phyloP scores from a whole-genome alignment of 2,113 vertebrate genomes.

The Hippocampus mohnikei region DNA sequence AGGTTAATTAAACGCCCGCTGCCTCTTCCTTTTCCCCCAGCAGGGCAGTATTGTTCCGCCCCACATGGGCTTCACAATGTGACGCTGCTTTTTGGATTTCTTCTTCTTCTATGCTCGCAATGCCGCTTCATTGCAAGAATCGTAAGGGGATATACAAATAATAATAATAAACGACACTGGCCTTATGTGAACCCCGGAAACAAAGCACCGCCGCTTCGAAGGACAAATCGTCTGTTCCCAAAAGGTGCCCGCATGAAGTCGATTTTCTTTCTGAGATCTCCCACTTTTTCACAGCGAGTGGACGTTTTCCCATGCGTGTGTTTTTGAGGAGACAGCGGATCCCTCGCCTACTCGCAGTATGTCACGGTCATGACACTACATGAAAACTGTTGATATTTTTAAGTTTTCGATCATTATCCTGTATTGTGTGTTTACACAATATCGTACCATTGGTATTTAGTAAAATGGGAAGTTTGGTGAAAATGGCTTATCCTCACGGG shows the following conservation, averaged over 20 bases:
- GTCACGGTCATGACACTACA: too few species aligned
- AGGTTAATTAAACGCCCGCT: conserved; percentile 78
- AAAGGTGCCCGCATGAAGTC: conserved; percentile 25
- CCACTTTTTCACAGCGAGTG: too few species aligned
- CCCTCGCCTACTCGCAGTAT: too few species aligned
- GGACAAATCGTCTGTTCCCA: conserved; percentile 45
- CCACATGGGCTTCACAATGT: conserved; percentile 50
- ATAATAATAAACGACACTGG: conserved; percentile 48
- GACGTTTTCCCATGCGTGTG: too few species aligned
- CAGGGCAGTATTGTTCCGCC: conserved; percentile 68
- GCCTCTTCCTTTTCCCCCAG: conserved; percentile 68
- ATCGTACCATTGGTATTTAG: too few species aligned
- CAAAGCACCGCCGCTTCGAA: conserved; percentile 52
- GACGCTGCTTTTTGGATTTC: conserved; percentile 51
- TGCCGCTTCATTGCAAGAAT: background rate
- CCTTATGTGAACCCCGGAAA: conserved; percentile 49
- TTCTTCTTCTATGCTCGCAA: conserved; percentile 23
- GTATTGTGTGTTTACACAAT: too few species aligned
- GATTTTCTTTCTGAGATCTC: conserved; percentile 32
- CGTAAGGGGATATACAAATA: background rate
- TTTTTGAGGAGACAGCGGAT: too few species aligned
- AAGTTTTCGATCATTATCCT: too few species aligned
- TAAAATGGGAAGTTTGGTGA: too few species aligned
- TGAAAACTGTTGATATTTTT: too few species aligned
- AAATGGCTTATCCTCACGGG: too few species aligned